Evolutionary conservation across 2,113 vertebrate species (phyloP), one percentile per base, ranked within the genome.

Genomic region (Callipepla californica): DNA sequence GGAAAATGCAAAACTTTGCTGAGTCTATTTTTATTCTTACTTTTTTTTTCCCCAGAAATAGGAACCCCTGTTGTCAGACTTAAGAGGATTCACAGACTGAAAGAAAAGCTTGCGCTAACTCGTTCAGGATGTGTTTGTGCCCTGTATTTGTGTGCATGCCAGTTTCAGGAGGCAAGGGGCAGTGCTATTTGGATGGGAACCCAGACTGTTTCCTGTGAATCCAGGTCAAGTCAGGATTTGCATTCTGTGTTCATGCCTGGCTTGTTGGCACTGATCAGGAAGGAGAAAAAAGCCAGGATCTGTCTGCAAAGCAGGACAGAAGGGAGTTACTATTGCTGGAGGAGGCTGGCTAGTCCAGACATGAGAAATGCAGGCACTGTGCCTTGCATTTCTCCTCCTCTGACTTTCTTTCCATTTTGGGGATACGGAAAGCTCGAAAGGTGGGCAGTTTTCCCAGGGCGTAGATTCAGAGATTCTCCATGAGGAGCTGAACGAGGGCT

Each of bases 321-420:
- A 89, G 22, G 51, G 63, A 92, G 51, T 63, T 87, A 50, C 8
- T 73, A 14, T 65, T 87, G 44, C 44, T 91, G 36, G 51, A 79
- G 36, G 48, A 87, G 66, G 2, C 62, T 63, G 82, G 73, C 80
- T 86, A 81, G 83, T 75, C 61, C 69, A 72, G 76, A 62, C 55
- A 50, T 68, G 90, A 82, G 50, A 78, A 47, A 45, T 85, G 53
- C 23, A 70, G 67, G 75, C 74, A 34, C 59, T 89, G 59, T 92
- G 72, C 59, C 61, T 80, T 2, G 4, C 79, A n/a, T n/a, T n/a
- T n/a, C 69, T 66, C 77, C 80, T 94, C 61, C 61, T 89, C 45
- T 87, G 80, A 86, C 77, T 93, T 95, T 63, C 48, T 88, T 40
- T 90, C 72, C 88, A 16, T 95, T 83, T 80, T 68, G 79, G 65